A percentile compares a stretch with the other conserved stretches of the same genome.
Evolutionary conservation across 2,113 vertebrate genomes (phyloP).

Genomic region (Bettongia penicillata): DNA sequence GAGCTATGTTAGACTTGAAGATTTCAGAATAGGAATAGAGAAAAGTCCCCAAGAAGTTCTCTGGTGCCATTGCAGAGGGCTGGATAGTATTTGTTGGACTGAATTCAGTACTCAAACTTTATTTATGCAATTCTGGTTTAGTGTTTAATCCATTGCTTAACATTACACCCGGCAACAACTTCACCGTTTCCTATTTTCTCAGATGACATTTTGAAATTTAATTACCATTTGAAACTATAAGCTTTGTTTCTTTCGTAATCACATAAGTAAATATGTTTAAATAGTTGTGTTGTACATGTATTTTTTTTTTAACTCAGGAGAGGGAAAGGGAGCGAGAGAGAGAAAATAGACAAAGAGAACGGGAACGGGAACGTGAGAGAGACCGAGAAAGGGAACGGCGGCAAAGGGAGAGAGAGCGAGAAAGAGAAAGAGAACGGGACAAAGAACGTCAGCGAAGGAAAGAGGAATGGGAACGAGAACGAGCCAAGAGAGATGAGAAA

Average conservation of each 20-base stretch:
- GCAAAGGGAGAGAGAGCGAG: constrained; percentile 92
- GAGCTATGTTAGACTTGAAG: not conserved
- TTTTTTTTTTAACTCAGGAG: constrained; percentile 83
- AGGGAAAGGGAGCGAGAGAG: constrained; percentile 91
- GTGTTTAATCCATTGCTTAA: not conserved
- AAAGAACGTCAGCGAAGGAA: constrained; percentile 93
- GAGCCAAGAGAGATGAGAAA: constrained; percentile 87
- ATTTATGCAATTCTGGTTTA: not conserved
- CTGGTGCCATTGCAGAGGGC: not conserved
- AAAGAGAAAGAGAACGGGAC: constrained; percentile 92
- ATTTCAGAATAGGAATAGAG: not conserved
- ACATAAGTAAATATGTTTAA: not conserved
- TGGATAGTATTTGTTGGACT: not conserved
- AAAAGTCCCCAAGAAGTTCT: too few relatives aligned
- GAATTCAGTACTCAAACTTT: not conserved
- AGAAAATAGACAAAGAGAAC: constrained; percentile 91
- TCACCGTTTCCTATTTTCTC: fast-evolving
- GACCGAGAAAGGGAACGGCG: constrained; percentile 93
- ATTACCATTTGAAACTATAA: not conserved
- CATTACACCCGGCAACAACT: not conserved
- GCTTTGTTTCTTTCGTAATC: not conserved
- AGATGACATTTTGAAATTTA: not conserved
- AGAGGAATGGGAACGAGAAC: constrained; percentile 87
- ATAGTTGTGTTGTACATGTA: not conserved
- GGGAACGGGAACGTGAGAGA: constrained; percentile 90